Base-by-base conservation (phyloP, 1,140 invertebrate genomes). In the Dreissena rostriformis region DNA sequence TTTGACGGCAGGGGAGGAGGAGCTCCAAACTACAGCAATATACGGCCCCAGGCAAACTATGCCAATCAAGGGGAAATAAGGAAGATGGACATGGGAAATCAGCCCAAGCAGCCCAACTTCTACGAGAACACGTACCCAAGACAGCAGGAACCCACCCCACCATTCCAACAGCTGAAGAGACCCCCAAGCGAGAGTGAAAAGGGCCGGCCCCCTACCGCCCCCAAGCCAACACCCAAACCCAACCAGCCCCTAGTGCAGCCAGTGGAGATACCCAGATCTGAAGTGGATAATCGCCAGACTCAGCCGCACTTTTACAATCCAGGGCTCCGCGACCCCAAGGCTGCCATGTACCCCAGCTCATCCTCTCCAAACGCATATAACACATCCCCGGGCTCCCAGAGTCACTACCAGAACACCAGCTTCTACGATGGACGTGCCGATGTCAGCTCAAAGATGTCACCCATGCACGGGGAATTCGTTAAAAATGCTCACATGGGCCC, bases 121-220 rank as follows among this genome's bases (percentile, higher is more conserved):
- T 92, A 92, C 85, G 90, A 92, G 81, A 92, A 92, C 85, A 91
- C 91, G 39, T 68, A 81, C 17, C 88, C 88, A 61, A 70, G 88
- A 61, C 85, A 86, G 65, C 88, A 88, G 57, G 90, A 90, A 52
- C 82, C 87, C 8, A 79, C 79, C 0, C 88, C 90, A 39, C 87
- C 91, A 66, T 91, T 89, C 86, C 88, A 92, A 55, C 92, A 92
- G 74, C 61, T 90, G 14, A 86, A 79, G 51, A 63, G 87, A 26
- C 84, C 84, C 15, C 86, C 77, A 7, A 84, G 70, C 67, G 82
- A 86, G n/a, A 76, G 61, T 65, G 85, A 88, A 11, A 87, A 88
- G 53, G 29, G 77, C 8, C 79, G 80, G n/a, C 88, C 89, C 28
- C 74, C 63, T 8, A 49, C 86, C 14, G 85, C 83, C 61, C 88